Evolutionary conservation across 2,797 vertebrate genomes (phyloP).

Genomic region (Crax fasciolata): DNA sequence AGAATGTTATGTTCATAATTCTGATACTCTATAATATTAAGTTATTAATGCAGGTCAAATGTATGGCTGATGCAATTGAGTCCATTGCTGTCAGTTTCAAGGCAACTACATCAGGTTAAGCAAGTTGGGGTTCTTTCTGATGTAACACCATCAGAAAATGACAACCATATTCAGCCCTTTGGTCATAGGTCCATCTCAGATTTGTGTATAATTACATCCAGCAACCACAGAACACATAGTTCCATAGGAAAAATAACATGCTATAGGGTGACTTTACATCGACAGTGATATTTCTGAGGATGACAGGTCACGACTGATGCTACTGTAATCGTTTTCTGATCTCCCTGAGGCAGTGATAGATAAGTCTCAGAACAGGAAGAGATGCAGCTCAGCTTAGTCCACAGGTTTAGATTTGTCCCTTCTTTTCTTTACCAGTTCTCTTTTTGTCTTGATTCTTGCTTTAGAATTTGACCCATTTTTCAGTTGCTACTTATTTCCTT

Average conservation of each 20-base stretch:
- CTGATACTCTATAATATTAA: not conserved
- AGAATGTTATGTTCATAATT: not conserved
- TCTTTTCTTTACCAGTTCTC: not conserved
- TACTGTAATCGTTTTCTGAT: not conserved
- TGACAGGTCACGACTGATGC: not conserved
- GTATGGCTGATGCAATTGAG: conserved; percentile 39
- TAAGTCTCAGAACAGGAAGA: not conserved
- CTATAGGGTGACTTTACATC: not conserved
- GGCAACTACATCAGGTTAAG: conserved; percentile 19
- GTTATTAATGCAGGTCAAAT: not conserved
- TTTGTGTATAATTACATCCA: not conserved
- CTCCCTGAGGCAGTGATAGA: not conserved
- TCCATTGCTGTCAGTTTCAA: not conserved
- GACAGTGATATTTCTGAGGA: not conserved
- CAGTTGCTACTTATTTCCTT: not conserved
- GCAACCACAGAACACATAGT: not conserved
- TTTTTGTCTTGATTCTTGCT: not conserved
- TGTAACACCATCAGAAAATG: conserved; percentile 27
- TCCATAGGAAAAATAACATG: not conserved
- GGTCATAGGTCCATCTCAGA: not conserved
- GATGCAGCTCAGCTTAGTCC: not conserved
- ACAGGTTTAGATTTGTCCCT: not conserved
- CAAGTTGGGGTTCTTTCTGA: conserved; percentile 46
- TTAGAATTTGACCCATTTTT: not conserved
- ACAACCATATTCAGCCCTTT: not conserved